Evolutionary conservation across 2,888 invertebrate species (phyloP), one percentile per base, ranked within the genome.

Genomic region (Netelia inedita): DNA sequence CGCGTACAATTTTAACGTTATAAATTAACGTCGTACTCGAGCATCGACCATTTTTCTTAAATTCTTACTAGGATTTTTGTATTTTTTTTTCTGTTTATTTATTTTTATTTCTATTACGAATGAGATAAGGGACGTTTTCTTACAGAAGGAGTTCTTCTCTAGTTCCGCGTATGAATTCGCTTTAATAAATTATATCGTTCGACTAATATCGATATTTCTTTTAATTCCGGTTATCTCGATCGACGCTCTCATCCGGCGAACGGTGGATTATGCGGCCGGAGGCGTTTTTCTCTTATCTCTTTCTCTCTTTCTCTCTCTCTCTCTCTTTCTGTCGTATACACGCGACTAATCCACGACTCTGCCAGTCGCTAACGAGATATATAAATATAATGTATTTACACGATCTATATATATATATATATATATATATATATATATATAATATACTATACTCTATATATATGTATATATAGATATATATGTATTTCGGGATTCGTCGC

Each of bases 221-320:
- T 75, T 41, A 65, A 79, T 79, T 83, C 55, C 71, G 11, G 74
- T 55, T 79, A 74, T 74, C 79, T 57, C 72, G 57, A 65, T 71
- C 71, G 53, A 75, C 63, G 8, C 16, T 50, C 35, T 72, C 53
- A 69, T 79, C 63, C 23, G 23, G 61, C 57, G 59, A 63, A 55
- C 69, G 61, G 23, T 73, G 57, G 65, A 75, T 71, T 21, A 72
- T 53, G 71, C 59, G 65, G 75, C 69, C 57, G 75, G 74, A 83
- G 83, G 86, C 83, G 86, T 83, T 86, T 28, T 81, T 28, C 80
- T 79, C 83, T 80, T 83, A 85, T 85, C 80, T 28, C 23, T 23
- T 23, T 23, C 23, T 23, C 28, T 28, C 28, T 28, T 5, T 71
- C 71, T 11, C 10, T 53, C 55, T 61, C 11, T 28, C 69, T 28